Base-by-base conservation (phyloP, 2,113 vertebrate genomes). In the Pygathrix nemaeus region DNA sequence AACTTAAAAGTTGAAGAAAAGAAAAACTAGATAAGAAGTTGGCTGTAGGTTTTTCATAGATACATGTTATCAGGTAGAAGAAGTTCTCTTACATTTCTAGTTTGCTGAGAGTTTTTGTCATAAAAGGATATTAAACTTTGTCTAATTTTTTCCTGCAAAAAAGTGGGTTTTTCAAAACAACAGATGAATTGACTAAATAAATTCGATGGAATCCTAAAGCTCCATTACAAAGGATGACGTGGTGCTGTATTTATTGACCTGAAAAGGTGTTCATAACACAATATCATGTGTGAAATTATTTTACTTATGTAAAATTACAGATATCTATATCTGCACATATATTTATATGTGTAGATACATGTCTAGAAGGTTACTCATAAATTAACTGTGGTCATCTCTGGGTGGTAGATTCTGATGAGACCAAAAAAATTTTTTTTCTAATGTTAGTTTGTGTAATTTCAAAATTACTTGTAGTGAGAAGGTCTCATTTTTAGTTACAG, bases 271-370 rank as follows among this genome's bases (percentile, higher is more conserved):
- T 95, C 21, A 30, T 88, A 57, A 80, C 55, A 87, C 5, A 75
- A 27, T 57, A 81, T 78, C 64, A 75, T 68, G 50, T 80, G 80
- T 48, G 80, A 96, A 92, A 87, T 93, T 82, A 73, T 92, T 93
- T 27, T 23, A 80, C 45, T 88, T 90, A 6, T n/a, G 11, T 92
- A 68, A 89, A 79, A 45, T 88, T 94, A 40, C 5, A 89, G 8
- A 50, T 66, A 13, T 61, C 88, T 92, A 32, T 90, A 55, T 87
- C 57, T 32, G 61, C 6, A 11, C 40, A n/a, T 80, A 32, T 78
- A 79, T 79, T 92, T 79, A 30, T 78, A 32, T 38, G 16, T 90
- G 21, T 27, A 68, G 50, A 89, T 12, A 90, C 25, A 73, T 80
- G 40, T 88, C 81, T 90, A 38, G 38, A 79, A 20, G 5, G 14